Percentiles rank a stretch among this genome's conserved stretches.
Conservation (phyloP, 2,113 vertebrate species). For the Cariama cristata region DNA sequence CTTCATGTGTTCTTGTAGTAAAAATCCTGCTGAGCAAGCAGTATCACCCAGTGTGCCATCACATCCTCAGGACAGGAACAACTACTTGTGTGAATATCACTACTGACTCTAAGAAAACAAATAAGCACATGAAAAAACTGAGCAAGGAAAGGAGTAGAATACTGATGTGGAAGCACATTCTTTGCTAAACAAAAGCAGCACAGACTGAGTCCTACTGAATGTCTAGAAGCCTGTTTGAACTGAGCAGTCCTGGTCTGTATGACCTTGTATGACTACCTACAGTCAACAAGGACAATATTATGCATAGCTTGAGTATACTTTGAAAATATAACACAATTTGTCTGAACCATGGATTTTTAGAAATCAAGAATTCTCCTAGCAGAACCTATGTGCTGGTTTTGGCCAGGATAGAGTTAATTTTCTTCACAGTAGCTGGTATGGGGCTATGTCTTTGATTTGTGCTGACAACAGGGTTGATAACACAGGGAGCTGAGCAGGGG, state of each 20-base stretch:
- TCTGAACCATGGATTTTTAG: not conserved
- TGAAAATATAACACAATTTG: not conserved
- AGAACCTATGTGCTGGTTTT: not conserved
- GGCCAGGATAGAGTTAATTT: too few species aligned
- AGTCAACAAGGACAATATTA: not conserved
- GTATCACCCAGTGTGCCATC: not conserved
- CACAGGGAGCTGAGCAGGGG: too few species aligned
- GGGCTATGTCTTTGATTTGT: too few species aligned
- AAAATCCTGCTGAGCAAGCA: not conserved
- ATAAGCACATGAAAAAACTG: not conserved
- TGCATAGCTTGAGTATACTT: not conserved
- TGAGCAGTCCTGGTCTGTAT: not conserved
- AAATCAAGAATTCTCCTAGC: not conserved
- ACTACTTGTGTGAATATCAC: not conserved
- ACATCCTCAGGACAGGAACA: not conserved
- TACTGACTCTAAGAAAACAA: not conserved
- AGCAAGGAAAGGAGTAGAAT: constrained; percentile 34
- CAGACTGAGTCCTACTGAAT: not conserved
- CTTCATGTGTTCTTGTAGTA: not conserved
- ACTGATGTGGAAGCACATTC: constrained; percentile 30
- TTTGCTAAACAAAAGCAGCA: constrained; percentile 28
- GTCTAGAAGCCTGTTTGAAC: not conserved
- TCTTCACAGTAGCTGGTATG: too few species aligned
- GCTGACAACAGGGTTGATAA: too few species aligned
- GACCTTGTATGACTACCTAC: not conserved